Evolutionary conservation across 2,888 invertebrate genomes (phyloP), one percentile per base, ranked within the genome.

Genomic region (Ecdyonurus torrentis): DNA sequence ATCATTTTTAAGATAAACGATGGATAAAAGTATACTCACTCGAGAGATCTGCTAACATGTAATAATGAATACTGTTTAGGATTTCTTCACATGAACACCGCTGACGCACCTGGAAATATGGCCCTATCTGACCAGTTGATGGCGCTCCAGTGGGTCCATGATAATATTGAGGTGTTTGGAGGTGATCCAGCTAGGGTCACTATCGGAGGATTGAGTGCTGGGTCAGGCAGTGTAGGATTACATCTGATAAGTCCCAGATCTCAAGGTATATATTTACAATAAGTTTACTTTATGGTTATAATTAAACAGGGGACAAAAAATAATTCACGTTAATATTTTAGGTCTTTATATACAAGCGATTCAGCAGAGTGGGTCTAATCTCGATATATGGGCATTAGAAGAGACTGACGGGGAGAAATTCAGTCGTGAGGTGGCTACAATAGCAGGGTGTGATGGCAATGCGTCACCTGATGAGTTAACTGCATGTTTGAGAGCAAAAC

Each of bases 161-260:
- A 55, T n/a, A 55, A 55, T n/a, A 55, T 55, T n/a, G 55, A 5
- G 55, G 55, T n/a, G 55, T 55, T 55, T 22, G 55, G 55, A 7
- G 55, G 55, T 7, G 55, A 55, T n/a, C 55, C 55, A 10, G 15
- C 10, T 5, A 55, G 22, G 20, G 55, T 55, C 15, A 55, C 55
- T n/a, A 22, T 55, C 19, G 55, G 15, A 7, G 55, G 55, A 5
- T 18, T 7, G 7, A 55, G 55, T 22, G 55, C 55, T 5, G 55
- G 55, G 7, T 5, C 55, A 5, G 55, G 7, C 20, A 55, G 55
- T 22, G 55, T 22, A 5, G n/a, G 55, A 10, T n/a, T 55, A n/a
- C 55, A 20, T n/a, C 5, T 55, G 55, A 5, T 55, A 5, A 55
- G 55, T 22, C 55, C 55, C 19, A 22, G 19, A 22, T 5, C 55